Conservation (phyloP, 2,888 invertebrate species). For the Tenthredo distinguenda region DNA sequence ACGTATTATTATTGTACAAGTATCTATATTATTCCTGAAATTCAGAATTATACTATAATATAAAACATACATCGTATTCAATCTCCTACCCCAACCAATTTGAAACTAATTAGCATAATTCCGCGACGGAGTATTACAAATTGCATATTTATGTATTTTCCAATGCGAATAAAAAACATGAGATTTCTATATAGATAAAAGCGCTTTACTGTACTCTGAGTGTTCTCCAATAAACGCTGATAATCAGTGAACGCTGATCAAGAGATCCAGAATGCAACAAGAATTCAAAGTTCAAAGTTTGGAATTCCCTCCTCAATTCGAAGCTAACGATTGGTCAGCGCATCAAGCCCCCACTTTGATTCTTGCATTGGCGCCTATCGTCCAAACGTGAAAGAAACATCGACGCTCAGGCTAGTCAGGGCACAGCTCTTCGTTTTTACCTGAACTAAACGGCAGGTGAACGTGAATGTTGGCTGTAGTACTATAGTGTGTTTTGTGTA, state of each 20-base stretch:
- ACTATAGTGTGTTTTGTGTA: conserved; percentile 31
- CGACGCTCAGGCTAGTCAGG: conserved; percentile 29
- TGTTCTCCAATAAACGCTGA: neutral
- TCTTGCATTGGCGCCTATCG: conserved; percentile 48
- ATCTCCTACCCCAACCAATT: neutral
- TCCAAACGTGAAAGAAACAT: conserved; percentile 24
- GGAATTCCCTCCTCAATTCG: neutral
- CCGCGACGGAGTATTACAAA: neutral
- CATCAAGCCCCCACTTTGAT: conserved; percentile 26
- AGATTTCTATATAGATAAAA: neutral
- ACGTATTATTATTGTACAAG: neutral
- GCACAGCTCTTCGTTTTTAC: conserved; percentile 38
- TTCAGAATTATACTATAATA: conserved; percentile 2
- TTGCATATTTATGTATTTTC: neutral
- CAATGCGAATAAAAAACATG: neutral
- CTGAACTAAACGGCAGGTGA: conserved; percentile 46
- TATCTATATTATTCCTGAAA: neutral
- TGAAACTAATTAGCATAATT: neutral
- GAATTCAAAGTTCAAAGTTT: conserved; percentile 19
- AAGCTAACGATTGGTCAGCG: neutral
- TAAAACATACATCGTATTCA: conserved; percentile 4
- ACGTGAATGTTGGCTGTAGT: conserved; percentile 16
- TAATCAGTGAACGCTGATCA: neutral
- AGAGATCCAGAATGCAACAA: neutral
- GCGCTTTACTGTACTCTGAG: neutral